Evolutionary conservation across 2,888 invertebrate species (phyloP).

Genomic region (Drosophila sordidapex): DNA sequence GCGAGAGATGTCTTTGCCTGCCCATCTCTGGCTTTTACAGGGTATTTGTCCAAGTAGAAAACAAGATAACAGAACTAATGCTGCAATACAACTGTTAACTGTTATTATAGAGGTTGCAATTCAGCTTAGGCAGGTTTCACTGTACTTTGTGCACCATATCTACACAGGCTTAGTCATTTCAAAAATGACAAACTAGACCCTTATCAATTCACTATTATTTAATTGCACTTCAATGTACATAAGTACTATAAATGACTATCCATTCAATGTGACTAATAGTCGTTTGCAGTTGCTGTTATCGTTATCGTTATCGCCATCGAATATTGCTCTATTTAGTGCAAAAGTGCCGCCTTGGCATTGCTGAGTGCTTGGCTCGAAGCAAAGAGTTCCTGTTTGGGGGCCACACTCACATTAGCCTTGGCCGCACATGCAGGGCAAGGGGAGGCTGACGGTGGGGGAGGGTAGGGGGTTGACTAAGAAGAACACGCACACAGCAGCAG

Average conservation of each 20-base stretch:
- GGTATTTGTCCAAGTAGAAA: neutral
- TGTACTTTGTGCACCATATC: neutral
- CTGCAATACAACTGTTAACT: neutral
- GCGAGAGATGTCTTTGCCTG: neutral
- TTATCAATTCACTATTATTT: neutral
- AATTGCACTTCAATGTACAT: neutral
- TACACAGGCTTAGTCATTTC: neutral
- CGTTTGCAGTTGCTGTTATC: conserved; percentile 1
- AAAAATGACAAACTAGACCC: neutral
- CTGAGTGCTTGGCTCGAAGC: neutral
- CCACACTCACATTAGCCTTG: conserved; percentile 31
- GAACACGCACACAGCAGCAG: conserved; percentile 45
- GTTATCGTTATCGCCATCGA: conserved; percentile 9
- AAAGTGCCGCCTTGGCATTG: neutral
- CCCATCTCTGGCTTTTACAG: neutral
- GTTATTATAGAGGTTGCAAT: neutral
- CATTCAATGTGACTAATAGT: neutral
- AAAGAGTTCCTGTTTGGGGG: conserved; percentile 22
- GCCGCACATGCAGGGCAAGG: neutral
- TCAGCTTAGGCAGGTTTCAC: neutral
- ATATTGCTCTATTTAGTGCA: neutral
- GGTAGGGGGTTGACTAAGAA: neutral
- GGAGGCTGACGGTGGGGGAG: neutral
- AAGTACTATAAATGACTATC: neutral
- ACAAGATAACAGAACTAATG: neutral